phyloP scores from a whole-genome alignment of 1,140 invertebrate genomes.

The Drosophila repleta region DNA sequence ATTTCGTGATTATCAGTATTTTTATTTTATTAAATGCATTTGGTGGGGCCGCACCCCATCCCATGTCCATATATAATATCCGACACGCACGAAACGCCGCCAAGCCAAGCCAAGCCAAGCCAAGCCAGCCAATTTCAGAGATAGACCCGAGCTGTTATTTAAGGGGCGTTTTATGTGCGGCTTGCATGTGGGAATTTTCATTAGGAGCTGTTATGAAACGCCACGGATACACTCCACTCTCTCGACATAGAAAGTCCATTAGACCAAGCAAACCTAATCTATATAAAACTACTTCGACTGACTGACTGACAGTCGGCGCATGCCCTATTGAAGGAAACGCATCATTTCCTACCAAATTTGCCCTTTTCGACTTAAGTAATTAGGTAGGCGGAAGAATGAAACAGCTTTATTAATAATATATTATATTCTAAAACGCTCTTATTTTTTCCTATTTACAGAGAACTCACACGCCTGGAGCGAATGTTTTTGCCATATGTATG shows the following conservation, averaged over 20 bases:
- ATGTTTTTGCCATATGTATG: background rate
- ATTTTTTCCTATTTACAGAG: background rate
- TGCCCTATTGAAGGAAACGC: background rate
- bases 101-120: slow-evolving; percentile 17
- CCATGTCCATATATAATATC: slow-evolving; percentile 8
- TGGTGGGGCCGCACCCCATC: slow-evolving; percentile 51
- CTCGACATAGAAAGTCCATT: slow-evolving; percentile 24
- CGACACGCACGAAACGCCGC: slow-evolving; percentile 32
- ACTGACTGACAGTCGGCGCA: background rate
- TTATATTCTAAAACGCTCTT: background rate
- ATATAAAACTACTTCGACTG: background rate
- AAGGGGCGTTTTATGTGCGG: slow-evolving; percentile 69
- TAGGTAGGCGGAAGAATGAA: background rate
- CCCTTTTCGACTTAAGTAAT: background rate
- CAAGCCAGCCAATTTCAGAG: slow-evolving; percentile 26
- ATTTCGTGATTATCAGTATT: slow-evolving; percentile 74
- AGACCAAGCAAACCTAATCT: slow-evolving; percentile 2
- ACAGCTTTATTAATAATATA: background rate
- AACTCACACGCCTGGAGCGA: background rate
- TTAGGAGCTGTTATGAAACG: slow-evolving; percentile 18
- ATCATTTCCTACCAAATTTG: too few relatives aligned
- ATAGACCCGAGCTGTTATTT: slow-evolving; percentile 16
- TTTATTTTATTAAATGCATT: slow-evolving; percentile 64
- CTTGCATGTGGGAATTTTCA: slow-evolving; percentile 68
- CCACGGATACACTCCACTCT: background rate